A percentile compares a stretch with the other conserved stretches of the same genome.
Evolutionary conservation across 2,797 vertebrate species (phyloP).

Genomic region (Iguana delicatissima): DNA sequence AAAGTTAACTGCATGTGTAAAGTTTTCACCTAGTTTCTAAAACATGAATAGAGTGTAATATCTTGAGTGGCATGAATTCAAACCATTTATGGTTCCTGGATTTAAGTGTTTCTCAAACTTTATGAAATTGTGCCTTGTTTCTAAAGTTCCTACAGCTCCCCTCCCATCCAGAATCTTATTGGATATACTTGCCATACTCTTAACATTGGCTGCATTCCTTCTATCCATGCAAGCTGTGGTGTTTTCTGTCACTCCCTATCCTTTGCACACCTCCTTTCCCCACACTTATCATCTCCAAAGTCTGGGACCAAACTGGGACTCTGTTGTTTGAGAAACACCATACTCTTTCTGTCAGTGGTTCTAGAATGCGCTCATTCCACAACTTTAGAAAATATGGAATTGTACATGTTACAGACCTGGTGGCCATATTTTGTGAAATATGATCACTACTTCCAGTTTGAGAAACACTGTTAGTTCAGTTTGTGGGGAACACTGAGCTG

Average conservation of each 20-base stretch:
- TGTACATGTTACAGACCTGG: neutral
- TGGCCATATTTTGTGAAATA: neutral
- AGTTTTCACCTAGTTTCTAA: neutral
- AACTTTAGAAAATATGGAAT: neutral
- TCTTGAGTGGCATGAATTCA: neutral
- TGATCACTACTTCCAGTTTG: neutral
- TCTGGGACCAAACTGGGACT: neutral
- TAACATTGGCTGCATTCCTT: neutral
- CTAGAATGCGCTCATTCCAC: neutral
- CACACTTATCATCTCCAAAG: neutral
- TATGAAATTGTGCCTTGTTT: neutral
- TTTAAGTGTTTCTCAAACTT: slow-evolving; percentile 23
- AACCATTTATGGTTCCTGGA: neutral
- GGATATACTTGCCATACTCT: neutral
- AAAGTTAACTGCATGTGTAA: neutral
- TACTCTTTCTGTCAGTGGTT: neutral
- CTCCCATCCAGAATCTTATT: neutral
- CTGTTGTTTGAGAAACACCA: neutral
- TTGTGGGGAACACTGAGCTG: neutral
- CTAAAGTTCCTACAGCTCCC: neutral
- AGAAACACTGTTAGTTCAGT: neutral
- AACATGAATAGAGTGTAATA: neutral
- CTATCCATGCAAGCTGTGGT: neutral
- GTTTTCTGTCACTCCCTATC: neutral
- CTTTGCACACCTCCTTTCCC: neutral